Conservation (phyloP, 2,113 vertebrate species). For the Turdus rufiventris region DNA sequence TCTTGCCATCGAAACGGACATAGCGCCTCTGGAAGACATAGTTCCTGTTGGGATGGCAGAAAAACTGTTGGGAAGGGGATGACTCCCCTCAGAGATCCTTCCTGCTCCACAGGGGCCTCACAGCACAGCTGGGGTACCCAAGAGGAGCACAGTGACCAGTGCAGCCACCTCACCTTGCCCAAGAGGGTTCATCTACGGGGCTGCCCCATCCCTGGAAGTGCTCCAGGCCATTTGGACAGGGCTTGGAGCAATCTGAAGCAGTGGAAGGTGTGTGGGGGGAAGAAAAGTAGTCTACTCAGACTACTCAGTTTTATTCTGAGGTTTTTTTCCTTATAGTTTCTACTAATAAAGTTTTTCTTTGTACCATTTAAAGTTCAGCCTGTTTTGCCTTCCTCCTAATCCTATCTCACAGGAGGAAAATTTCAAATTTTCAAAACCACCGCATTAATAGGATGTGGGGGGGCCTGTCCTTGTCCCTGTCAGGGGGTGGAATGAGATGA, state of each 20-base stretch:
- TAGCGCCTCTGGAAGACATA: constrained; percentile 97
- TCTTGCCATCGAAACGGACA: constrained; percentile 91
- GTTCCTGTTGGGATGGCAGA: constrained; percentile 77
- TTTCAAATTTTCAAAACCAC: too few species aligned
- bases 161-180: neutral
- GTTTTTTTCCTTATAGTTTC: too few species aligned
- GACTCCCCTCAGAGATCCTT: accelerated
- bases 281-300: too few species aligned
- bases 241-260: neutral
- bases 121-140: neutral
- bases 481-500: neutral
- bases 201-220: neutral
- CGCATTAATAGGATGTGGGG: too few species aligned
- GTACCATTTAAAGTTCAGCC: too few species aligned
- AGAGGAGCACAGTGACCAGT: neutral
- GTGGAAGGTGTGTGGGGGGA: too few species aligned
- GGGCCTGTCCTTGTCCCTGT: neutral
- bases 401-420: too few species aligned
- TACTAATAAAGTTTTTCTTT: too few species aligned
- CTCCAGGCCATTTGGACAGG: accelerated
- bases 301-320: too few species aligned
- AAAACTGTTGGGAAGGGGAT: neutral
- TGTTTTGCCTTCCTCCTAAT: too few species aligned
- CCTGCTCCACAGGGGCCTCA: neutral
- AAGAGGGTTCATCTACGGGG: neutral